phyloP scores from a whole-genome alignment of 2,888 invertebrate species.

The Congeria kusceri region DNA sequence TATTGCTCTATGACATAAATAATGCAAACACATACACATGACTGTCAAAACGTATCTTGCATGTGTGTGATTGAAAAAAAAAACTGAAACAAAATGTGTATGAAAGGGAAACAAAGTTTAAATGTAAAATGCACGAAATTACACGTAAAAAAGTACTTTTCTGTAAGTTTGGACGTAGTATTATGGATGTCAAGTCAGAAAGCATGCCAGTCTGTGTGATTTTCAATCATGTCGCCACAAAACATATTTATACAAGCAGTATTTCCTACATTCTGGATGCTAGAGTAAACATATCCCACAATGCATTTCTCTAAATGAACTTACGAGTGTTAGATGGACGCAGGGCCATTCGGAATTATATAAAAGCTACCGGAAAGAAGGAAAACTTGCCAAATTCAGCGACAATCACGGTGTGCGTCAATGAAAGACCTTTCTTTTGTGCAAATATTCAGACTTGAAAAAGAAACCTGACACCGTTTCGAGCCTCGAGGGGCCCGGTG shows the following conservation, averaged over 20 bases:
- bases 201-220: not conserved
- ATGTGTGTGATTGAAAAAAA: too few species aligned
- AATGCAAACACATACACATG: too few species aligned
- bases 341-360: slow-evolving; percentile 15
- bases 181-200: too few species aligned
- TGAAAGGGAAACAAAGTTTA: too few species aligned
- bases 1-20: too few species aligned
- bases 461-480: slow-evolving; percentile 48
- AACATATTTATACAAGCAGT: not conserved
- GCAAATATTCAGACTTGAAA: slow-evolving; percentile 27
- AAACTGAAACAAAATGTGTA: too few species aligned
- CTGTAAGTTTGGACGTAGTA: too few species aligned
- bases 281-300: slow-evolving; percentile 18
- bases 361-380: slow-evolving; percentile 43
- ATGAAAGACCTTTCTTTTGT: slow-evolving; percentile 41
- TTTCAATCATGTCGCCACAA: not conserved
- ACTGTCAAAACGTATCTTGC: too few species aligned
- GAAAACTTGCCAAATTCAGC: slow-evolving; percentile 50
- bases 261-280: slow-evolving; percentile 1
- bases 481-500: slow-evolving; percentile 40
- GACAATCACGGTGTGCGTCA: slow-evolving; percentile 45
- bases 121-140: too few species aligned
- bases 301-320: slow-evolving; percentile 43
- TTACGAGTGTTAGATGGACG: slow-evolving; percentile 32
- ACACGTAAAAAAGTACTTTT: too few species aligned